Evolutionary conservation across 1,140 invertebrate genomes (phyloP).

Genomic region (Ceratina japonica): DNA sequence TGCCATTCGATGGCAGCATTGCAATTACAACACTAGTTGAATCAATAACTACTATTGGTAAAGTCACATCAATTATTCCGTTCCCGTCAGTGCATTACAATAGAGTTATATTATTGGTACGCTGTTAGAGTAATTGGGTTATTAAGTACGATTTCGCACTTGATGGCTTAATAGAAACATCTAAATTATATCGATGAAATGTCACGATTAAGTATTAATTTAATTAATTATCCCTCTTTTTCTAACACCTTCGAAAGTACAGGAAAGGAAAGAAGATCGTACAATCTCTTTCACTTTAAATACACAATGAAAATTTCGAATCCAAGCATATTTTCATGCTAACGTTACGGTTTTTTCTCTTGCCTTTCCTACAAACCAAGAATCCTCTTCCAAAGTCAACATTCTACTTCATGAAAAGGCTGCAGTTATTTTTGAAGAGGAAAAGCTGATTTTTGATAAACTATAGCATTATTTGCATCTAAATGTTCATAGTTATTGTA

Average conservation of each 20-base stretch:
- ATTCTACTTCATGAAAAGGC: not conserved
- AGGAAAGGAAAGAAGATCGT: too few species aligned
- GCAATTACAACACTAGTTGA: constrained; percentile 9
- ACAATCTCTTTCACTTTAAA: too few species aligned
- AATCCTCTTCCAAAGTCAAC: not conserved
- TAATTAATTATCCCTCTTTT: too few species aligned
- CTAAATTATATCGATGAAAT: too few species aligned
- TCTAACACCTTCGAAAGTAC: too few species aligned
- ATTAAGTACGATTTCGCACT: not conserved
- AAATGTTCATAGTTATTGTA: too few species aligned
- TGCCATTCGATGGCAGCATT: not conserved
- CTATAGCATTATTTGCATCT: too few species aligned
- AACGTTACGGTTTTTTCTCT: not conserved
- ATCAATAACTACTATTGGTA: not conserved
- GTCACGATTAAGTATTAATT: not conserved
- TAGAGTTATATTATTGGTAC: not conserved
- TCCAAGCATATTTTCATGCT: too few species aligned
- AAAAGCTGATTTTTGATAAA: too few species aligned
- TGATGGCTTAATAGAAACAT: not conserved
- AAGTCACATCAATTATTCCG: constrained; percentile 18
- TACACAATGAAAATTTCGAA: too few species aligned
- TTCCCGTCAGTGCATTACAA: not conserved
- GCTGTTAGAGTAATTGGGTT: not conserved
- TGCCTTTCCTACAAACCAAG: not conserved
- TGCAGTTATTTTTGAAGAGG: too few species aligned